Conservation (phyloP, 2,888 invertebrate genomes). For the Pyrocoelia pectoralis region DNA sequence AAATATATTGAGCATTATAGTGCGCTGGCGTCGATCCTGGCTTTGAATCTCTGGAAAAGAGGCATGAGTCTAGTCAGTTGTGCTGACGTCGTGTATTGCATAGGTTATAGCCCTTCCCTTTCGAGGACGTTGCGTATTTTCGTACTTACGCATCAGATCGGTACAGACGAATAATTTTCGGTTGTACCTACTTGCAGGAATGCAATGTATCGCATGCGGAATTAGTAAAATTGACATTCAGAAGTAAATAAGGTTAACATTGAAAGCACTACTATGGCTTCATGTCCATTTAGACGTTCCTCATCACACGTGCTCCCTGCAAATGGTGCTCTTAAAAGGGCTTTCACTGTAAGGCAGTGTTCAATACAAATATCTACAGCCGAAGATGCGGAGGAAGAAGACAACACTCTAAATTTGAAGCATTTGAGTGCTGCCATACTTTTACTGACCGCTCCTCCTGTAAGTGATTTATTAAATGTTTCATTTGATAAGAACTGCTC, state of each 20-base stretch:
- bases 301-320: slow-evolving; percentile 66
- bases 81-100: slow-evolving; percentile 24
- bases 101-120: slow-evolving; percentile 22
- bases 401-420: slow-evolving; percentile 76
- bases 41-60: slow-evolving; percentile 34
- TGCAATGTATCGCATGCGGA: not conserved
- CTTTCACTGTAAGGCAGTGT: slow-evolving; percentile 66
- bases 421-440: slow-evolving; percentile 83
- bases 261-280: slow-evolving; percentile 45
- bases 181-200: not conserved
- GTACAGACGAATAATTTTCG: not conserved
- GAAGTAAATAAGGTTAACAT: slow-evolving; percentile 17
- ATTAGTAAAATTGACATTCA: not conserved
- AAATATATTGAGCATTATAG: slow-evolving; percentile 18
- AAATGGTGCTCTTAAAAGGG: slow-evolving; percentile 50
- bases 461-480: slow-evolving; percentile 60
- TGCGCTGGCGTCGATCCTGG: slow-evolving; percentile 37
- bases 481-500: too few relatives aligned
- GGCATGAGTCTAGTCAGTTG: slow-evolving; percentile 34
- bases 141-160: not conserved
- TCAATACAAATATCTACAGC: slow-evolving; percentile 69
- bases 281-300: slow-evolving; percentile 67
- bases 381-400: slow-evolving; percentile 69
- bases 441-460: slow-evolving; percentile 82
- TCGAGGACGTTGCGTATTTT: slow-evolving; percentile 16